Evolutionary conservation across 2,797 vertebrate genomes (phyloP).

Genomic region (Fistularia commersonii): DNA sequence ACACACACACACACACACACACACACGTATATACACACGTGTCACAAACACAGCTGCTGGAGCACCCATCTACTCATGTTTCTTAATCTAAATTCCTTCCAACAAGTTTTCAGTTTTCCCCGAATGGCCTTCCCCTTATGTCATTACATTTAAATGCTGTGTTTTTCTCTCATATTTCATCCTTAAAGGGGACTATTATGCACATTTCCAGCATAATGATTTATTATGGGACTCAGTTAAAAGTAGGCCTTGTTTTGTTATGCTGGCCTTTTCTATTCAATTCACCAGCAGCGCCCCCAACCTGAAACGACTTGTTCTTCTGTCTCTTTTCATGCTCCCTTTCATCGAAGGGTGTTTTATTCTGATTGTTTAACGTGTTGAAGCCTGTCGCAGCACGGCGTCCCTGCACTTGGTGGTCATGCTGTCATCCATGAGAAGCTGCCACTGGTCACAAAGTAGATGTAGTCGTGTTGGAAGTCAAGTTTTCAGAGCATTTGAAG

Average conservation of each 20-base stretch:
- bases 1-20: too few relatives aligned
- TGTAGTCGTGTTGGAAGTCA: too few relatives aligned
- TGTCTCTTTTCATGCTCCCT: too few relatives aligned
- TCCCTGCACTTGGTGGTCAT: neutral
- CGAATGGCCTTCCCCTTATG: constrained; percentile 11
- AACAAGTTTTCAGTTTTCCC: constrained; percentile 10
- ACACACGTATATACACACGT: too few relatives aligned
- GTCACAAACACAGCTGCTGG: constrained; percentile 10
- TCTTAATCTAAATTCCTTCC: constrained; percentile 3
- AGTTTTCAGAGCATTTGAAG: too few relatives aligned
- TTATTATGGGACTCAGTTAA: neutral
- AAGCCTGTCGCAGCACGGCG: neutral
- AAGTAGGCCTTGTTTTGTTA: too few relatives aligned
- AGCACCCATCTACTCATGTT: constrained; percentile 8
- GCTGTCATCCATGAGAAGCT: too few relatives aligned
- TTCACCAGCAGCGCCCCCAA: too few relatives aligned
- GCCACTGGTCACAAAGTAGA: too few relatives aligned
- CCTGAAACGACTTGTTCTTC: neutral
- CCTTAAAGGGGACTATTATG: constrained; percentile 1
- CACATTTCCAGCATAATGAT: too few relatives aligned
- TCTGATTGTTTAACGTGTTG: too few relatives aligned
- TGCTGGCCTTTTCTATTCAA: neutral
- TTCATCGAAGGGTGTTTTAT: too few relatives aligned
- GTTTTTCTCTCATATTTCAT: constrained; percentile 19
- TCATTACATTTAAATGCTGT: neutral